These are phyloP conservation scores for Trachymyrmex cornetzi DNA, from an alignment of 1,140 invertebrate genomes.

Conservation along the genomic window DNA sequence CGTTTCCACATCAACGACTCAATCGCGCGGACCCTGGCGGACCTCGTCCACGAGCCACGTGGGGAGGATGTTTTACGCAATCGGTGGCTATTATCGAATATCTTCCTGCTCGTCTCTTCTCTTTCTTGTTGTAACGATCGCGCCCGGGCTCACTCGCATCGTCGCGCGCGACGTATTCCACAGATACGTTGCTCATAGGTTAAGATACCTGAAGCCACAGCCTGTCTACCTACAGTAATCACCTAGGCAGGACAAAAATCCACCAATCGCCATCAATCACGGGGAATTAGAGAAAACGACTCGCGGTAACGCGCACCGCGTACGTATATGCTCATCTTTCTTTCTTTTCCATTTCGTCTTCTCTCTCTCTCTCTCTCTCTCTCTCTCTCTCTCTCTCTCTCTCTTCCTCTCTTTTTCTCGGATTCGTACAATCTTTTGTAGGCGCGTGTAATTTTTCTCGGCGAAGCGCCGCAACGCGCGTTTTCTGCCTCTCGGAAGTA, in stretches of 20 bases:
- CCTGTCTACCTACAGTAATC: constrained; percentile 74
- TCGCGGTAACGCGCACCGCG: constrained; percentile 44
- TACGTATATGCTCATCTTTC: not conserved
- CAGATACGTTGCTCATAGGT: constrained; percentile 28
- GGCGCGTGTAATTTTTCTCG: constrained; percentile 25
- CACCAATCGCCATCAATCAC: constrained; percentile 82
- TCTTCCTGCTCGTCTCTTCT: constrained; percentile 57
- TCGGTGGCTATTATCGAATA: constrained; percentile 74
- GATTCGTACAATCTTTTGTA: not conserved
- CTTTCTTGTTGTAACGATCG: constrained; percentile 48
- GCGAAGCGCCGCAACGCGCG: not conserved
- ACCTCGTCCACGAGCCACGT: constrained; percentile 32
- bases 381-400: not conserved
- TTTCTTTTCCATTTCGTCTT: not conserved
- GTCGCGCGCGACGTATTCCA: constrained; percentile 33
- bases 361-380: not conserved
- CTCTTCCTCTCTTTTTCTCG: not conserved
- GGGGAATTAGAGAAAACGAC: constrained; percentile 79
- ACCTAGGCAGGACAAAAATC: constrained; percentile 76
- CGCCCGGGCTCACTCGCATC: constrained; percentile 29
- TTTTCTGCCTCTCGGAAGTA: constrained; percentile 45
- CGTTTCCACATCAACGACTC: constrained; percentile 71
- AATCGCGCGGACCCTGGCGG: constrained; percentile 59
- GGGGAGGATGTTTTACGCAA: constrained; percentile 72
- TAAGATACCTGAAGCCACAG: constrained; percentile 53